phyloP scores from a whole-genome alignment of 2,113 vertebrate species.

The Rana temporaria region DNA sequence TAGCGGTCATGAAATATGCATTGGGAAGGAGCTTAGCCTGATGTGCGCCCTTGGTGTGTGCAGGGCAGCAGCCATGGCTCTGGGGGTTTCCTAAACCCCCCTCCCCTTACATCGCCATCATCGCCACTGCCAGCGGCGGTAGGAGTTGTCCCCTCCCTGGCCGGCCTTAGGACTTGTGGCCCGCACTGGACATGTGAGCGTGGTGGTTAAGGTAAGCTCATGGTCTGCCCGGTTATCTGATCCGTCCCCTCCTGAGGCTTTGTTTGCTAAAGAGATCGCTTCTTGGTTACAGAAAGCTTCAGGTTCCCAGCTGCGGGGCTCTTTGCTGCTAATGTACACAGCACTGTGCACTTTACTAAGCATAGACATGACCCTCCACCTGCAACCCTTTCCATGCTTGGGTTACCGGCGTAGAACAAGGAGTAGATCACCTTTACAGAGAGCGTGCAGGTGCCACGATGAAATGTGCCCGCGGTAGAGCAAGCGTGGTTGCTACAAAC shows the following conservation, averaged over 20 bases:
- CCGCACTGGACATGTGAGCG: constrained; percentile 25
- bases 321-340: constrained; percentile 17
- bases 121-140: too few species aligned
- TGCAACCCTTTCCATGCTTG: not conserved
- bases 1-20: constrained; percentile 89
- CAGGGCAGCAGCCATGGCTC: fast-evolving
- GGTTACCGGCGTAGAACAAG: not conserved
- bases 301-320: constrained; percentile 18
- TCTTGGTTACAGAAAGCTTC: constrained; percentile 47
- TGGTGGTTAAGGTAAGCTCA: constrained; percentile 34
- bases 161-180: constrained; percentile 3
- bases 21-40: constrained; percentile 66
- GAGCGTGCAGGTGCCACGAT: too few species aligned
- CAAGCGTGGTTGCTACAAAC: too few species aligned
- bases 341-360: not conserved
- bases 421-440: too few species aligned
- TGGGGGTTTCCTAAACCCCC: constrained; percentile 30
- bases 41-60: fast-evolving
- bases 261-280: constrained; percentile 32
- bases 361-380: not conserved
- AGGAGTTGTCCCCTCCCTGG: not conserved
- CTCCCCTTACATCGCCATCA: too few species aligned
- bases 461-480: too few species aligned
- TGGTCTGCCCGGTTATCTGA: not conserved
- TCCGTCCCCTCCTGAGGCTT: constrained; percentile 3